Evolutionary conservation across 2,797 vertebrate species (phyloP).

Genomic region (Lepilemur ruficaudatus): DNA sequence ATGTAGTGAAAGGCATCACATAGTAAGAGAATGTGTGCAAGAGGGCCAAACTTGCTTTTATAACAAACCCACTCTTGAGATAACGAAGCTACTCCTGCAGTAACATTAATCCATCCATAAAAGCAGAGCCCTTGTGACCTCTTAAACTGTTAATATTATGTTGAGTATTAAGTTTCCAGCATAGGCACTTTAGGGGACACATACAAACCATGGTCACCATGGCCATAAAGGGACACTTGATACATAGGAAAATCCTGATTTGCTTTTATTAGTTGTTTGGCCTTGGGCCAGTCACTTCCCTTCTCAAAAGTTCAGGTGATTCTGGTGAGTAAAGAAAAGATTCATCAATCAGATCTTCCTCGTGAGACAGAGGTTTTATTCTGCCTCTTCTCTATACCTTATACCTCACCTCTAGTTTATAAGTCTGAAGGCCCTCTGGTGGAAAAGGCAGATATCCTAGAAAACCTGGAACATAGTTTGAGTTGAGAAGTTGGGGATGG

Average conservation of each 20-base stretch:
- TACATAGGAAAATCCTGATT: neutral
- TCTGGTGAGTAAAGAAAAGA: neutral
- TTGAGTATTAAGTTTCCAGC: neutral
- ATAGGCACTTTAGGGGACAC: neutral
- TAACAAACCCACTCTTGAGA: neutral
- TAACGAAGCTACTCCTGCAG: neutral
- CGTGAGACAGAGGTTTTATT: neutral
- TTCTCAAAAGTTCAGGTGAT: neutral
- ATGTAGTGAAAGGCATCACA: neutral
- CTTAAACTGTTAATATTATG: neutral
- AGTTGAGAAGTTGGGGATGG: conserved; percentile 13
- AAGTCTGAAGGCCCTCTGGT: neutral
- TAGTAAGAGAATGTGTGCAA: neutral
- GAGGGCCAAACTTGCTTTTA: neutral
- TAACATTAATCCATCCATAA: neutral
- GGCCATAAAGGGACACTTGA: conserved; percentile 5
- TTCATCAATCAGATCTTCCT: neutral
- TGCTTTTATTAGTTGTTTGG: neutral
- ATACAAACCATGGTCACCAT: neutral
- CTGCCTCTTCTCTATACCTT: neutral
- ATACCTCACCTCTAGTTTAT: neutral
- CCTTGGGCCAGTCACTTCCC: neutral
- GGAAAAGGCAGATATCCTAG: neutral
- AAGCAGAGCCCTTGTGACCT: neutral
- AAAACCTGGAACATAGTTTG: conserved; percentile 9